These are phyloP conservation scores for Hybognathus amarus DNA, from an alignment of 2,797 vertebrate genomes.

Conservation along the genomic window DNA sequence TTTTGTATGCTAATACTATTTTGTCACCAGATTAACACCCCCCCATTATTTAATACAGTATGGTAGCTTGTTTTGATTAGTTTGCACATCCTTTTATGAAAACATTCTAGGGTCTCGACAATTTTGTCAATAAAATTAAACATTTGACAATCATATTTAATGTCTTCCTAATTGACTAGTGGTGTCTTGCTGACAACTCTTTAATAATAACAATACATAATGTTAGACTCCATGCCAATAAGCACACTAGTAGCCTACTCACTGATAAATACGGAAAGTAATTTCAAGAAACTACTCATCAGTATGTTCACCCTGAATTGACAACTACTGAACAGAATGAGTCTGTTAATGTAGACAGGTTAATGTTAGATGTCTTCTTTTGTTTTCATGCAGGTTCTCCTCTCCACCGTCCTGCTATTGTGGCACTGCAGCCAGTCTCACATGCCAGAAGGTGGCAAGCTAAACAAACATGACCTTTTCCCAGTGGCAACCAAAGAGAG, in stretches of 20 bases:
- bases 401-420: conserved; percentile 12
- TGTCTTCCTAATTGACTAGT: background rate
- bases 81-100: no score
- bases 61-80: no score
- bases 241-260: background rate
- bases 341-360: conserved; percentile 14
- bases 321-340: background rate
- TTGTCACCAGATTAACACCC: no score
- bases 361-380: conserved; percentile 27
- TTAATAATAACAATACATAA: background rate
- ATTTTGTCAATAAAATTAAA: no score
- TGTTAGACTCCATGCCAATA: background rate
- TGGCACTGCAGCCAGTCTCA: conserved; percentile 12
- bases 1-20: no score
- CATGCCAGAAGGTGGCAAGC: conserved; percentile 36
- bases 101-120: no score
- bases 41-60: no score
- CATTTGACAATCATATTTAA: background rate
- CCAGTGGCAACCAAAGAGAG: conserved; percentile 34
- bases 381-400: conserved; percentile 15
- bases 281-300: background rate
- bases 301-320: background rate
- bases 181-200: background rate
- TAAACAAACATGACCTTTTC: conserved; percentile 46
- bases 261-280: background rate